Percentiles rank a stretch among this genome's conserved stretches.
phyloP scores from a whole-genome alignment of 2,888 invertebrate genomes.

The Mamestra brassicae region DNA sequence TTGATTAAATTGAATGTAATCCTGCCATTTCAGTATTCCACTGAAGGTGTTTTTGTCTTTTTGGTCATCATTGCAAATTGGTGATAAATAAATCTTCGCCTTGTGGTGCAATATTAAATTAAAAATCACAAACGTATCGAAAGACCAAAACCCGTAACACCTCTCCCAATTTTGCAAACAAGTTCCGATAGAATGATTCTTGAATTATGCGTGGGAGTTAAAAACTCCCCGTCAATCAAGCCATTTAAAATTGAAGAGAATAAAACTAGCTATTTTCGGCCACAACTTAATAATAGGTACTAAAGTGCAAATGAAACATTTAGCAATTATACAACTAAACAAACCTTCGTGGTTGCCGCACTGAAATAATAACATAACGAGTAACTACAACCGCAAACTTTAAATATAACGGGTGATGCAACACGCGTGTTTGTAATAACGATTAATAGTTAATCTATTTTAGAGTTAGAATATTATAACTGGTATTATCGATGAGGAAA shows the following conservation, averaged over 20 bases:
- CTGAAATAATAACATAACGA: constrained; percentile 49
- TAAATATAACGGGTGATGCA: constrained; percentile 41
- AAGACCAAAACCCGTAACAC: background rate
- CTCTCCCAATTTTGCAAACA: background rate
- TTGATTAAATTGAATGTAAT: too few relatives aligned
- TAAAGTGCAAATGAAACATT: constrained; percentile 19
- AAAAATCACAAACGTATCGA: background rate
- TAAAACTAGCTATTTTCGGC: background rate
- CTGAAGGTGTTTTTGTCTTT: too few relatives aligned
- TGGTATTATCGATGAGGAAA: constrained; percentile 1
- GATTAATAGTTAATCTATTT: constrained; percentile 29
- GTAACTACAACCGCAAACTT: constrained; percentile 20
- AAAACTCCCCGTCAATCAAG: background rate
- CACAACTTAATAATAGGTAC: background rate
- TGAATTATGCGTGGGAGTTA: background rate
- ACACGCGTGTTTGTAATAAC: constrained; percentile 17
- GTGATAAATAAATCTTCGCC: too few relatives aligned
- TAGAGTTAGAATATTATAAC: background rate
- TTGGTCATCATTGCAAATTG: too few relatives aligned
- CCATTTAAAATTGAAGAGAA: background rate
- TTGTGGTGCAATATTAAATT: background rate
- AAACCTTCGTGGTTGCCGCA: constrained; percentile 21
- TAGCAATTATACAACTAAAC: constrained; percentile 10
- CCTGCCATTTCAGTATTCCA: too few relatives aligned
- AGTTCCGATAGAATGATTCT: background rate